These are phyloP conservation scores for Lasioglossum zephyrum DNA, from an alignment of 2,888 invertebrate genomes.

Conservation along the genomic window DNA sequence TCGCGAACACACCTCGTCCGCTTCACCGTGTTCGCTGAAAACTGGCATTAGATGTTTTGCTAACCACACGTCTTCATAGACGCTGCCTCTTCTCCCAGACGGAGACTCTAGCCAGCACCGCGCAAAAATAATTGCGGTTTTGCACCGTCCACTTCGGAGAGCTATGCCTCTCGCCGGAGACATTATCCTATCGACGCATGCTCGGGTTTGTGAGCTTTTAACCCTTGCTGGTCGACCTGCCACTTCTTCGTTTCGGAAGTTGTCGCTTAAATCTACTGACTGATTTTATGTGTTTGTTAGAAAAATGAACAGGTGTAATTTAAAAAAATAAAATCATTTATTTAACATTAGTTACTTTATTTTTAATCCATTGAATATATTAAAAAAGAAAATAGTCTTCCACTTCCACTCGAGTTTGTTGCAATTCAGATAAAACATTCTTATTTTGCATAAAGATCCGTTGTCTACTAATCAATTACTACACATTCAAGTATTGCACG, in stretches of 20 bases:
- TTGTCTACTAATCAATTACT: too few relatives aligned
- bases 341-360: too few relatives aligned
- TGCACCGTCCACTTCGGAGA: background rate
- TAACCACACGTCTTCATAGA: background rate
- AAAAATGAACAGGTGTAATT: too few relatives aligned
- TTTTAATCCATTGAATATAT: too few relatives aligned
- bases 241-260: background rate
- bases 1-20: constrained; percentile 6
- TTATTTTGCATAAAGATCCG: too few relatives aligned
- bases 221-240: background rate
- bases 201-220: background rate
- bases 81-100: background rate
- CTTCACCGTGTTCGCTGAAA: constrained; percentile 8
- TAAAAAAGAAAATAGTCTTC: too few relatives aligned
- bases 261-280: too few relatives aligned
- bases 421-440: too few relatives aligned
- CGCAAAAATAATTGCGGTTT: background rate
- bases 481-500: too few relatives aligned
- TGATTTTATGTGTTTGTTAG: too few relatives aligned
- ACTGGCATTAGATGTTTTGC: constrained; percentile 4
- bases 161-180: background rate
- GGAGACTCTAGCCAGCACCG: background rate
- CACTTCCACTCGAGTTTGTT: too few relatives aligned
- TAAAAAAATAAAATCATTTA: too few relatives aligned
- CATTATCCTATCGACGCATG: background rate